Conservation (phyloP, 1,140 invertebrate genomes). For the Drosophila lowei region DNA sequence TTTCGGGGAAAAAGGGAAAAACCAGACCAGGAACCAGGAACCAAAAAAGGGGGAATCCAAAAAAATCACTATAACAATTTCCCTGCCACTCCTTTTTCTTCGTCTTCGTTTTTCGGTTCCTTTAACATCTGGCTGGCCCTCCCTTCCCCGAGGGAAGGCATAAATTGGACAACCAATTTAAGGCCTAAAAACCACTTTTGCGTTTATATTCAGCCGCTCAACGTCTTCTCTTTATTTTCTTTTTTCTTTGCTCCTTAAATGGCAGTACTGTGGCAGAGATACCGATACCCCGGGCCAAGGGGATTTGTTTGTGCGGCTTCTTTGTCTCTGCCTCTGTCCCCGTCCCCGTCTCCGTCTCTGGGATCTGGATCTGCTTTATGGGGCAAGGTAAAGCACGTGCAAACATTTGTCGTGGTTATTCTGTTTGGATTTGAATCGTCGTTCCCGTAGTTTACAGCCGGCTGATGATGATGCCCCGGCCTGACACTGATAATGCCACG, state of each 20-base stretch:
- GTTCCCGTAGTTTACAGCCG: conserved; percentile 68
- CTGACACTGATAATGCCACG: conserved; percentile 58
- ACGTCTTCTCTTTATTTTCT: conserved; percentile 17
- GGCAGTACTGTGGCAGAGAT: conserved; percentile 42
- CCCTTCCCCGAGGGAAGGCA: conserved; percentile 52
- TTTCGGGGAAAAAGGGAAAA: conserved; percentile 5
- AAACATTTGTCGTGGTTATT: conserved; percentile 79
- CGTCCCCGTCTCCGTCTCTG: conserved; percentile 22
- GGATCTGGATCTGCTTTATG: conserved; percentile 59
- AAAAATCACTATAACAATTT: conserved; percentile 51
- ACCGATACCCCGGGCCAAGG: conserved; percentile 31
- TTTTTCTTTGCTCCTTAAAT: conserved; percentile 49
- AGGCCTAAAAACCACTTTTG: conserved; percentile 79
- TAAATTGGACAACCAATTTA: conserved; percentile 81
- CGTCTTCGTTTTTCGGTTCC: conserved; percentile 4
- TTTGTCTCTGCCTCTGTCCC: conserved; percentile 1
- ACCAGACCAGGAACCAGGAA: background rate
- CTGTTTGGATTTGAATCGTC: conserved; percentile 77
- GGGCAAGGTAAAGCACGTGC: conserved; percentile 73
- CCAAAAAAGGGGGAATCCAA: conserved; percentile 12
- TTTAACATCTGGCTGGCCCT: background rate
- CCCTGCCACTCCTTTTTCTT: conserved; percentile 6
- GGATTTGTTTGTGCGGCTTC: conserved; percentile 50
- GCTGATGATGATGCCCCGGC: conserved; percentile 61
- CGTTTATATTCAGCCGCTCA: conserved; percentile 73